Evolutionary conservation across 1,140 invertebrate genomes (phyloP).

Genomic region (Diorhabda elongata): DNA sequence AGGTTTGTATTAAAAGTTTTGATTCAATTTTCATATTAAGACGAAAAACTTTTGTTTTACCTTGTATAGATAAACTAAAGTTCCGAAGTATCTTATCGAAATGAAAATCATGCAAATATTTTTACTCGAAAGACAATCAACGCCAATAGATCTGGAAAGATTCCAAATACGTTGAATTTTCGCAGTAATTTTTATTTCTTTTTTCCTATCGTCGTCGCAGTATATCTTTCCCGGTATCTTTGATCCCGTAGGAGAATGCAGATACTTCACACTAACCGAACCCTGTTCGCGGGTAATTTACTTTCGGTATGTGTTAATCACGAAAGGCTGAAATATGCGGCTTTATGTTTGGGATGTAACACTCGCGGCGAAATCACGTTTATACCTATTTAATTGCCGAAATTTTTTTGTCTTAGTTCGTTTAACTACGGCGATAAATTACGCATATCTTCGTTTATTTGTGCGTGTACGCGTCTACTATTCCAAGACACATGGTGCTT

Average conservation of each 20-base stretch:
- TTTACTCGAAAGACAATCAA: background rate
- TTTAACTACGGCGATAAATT: conserved; percentile 3
- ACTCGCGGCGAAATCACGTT: background rate
- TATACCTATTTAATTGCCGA: background rate
- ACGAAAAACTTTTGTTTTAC: no score
- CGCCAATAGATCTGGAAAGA: conserved; percentile 19
- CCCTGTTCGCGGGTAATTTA: conserved; percentile 35
- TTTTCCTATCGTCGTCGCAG: conserved; percentile 24
- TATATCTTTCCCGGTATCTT: conserved; percentile 29
- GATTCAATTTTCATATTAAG: no score
- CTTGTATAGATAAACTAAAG: no score
- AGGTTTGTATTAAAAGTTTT: no score
- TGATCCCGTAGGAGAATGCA: conserved; percentile 32
- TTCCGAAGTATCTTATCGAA: no score
- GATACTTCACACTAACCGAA: conserved; percentile 31
- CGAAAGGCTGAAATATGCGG: conserved; percentile 28
- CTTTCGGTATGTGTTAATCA: conserved; percentile 35
- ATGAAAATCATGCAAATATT: no score
- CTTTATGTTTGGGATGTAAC: conserved; percentile 4
- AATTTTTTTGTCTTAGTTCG: background rate
- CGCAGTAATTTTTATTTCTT: conserved; percentile 24
- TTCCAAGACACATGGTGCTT: background rate
- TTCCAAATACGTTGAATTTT: conserved; percentile 21
- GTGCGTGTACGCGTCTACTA: background rate
- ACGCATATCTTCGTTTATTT: background rate